Conservation (phyloP, 2,888 invertebrate species). For the Tanytarsus gracilentus region DNA sequence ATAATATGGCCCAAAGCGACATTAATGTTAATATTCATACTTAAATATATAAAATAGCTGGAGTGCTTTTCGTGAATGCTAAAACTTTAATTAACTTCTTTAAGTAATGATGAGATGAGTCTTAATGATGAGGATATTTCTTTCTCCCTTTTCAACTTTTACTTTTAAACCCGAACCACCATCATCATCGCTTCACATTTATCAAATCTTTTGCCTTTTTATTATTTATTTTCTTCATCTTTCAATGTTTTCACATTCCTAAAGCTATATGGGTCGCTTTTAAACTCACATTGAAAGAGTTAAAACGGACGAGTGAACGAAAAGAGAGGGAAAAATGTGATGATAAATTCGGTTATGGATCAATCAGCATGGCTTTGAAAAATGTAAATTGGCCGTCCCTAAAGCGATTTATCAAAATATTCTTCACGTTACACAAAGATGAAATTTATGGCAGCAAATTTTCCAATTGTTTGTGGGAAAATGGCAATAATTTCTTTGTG, state of each 20-base stretch:
- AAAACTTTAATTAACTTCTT: constrained; percentile 11
- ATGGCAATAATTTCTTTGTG: constrained; percentile 6
- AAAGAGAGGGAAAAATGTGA: neutral
- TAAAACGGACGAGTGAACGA: neutral
- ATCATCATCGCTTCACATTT: no score
- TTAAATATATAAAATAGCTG: no score
- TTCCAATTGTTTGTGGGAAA: constrained; percentile 1
- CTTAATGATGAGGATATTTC: no score
- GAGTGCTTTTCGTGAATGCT: no score
- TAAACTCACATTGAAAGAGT: neutral
- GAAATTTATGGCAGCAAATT: constrained; percentile 7
- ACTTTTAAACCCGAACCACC: no score
- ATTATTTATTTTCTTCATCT: no score
- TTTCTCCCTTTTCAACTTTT: neutral
- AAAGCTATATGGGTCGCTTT: no score
- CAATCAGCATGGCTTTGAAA: constrained; percentile 23
- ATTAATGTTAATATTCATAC: no score
- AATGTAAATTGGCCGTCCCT: constrained; percentile 22
- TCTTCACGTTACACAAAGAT: neutral
- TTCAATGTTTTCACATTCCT: no score
- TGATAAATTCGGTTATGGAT: constrained; percentile 26
- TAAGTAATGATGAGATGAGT: neutral
- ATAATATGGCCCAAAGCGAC: no score
- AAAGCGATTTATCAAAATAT: constrained; percentile 25
- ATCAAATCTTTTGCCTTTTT: no score